phyloP scores from a whole-genome alignment of 2,113 vertebrate species.

The Conger conger region DNA sequence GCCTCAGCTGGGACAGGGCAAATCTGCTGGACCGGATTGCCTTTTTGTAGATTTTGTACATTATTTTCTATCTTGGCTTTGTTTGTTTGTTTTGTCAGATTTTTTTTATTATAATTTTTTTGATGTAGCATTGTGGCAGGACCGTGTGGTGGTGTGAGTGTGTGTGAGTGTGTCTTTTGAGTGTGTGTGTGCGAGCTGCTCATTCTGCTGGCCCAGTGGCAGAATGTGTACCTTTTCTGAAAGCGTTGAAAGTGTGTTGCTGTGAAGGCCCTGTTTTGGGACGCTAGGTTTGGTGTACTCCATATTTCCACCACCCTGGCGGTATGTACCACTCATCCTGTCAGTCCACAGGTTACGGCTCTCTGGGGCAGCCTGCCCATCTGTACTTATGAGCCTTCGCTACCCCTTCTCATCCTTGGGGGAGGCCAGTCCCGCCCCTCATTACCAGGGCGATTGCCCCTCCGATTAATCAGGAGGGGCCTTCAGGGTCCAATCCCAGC shows the following conservation, averaged over 20 bases:
- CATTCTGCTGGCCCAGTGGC: background rate
- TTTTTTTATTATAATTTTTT: slow-evolving; percentile 32
- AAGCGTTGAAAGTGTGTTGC: background rate
- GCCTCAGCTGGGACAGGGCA: slow-evolving; percentile 35
- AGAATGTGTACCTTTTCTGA: background rate
- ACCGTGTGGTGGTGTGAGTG: slow-evolving; percentile 25
- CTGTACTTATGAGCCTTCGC: background rate
- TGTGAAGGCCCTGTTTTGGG: background rate
- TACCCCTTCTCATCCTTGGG: background rate
- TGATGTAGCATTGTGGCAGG: slow-evolving; percentile 45
- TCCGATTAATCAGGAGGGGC: background rate
- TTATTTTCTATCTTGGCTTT: background rate
- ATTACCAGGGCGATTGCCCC: background rate
- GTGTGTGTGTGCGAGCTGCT: slow-evolving; percentile 13
- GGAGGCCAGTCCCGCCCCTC: background rate
- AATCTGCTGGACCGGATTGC: slow-evolving; percentile 47
- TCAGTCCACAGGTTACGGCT: background rate
- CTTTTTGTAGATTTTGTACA: slow-evolving; percentile 56
- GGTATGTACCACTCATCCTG: background rate
- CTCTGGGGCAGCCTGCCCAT: background rate
- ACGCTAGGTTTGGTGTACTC: background rate
- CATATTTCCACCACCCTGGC: background rate
- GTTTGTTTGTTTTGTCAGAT: too few relatives aligned
- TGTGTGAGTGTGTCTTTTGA: slow-evolving; percentile 14
- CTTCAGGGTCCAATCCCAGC: background rate